Conservation (phyloP, 2,797 vertebrate species). For the Chromis chromis region DNA sequence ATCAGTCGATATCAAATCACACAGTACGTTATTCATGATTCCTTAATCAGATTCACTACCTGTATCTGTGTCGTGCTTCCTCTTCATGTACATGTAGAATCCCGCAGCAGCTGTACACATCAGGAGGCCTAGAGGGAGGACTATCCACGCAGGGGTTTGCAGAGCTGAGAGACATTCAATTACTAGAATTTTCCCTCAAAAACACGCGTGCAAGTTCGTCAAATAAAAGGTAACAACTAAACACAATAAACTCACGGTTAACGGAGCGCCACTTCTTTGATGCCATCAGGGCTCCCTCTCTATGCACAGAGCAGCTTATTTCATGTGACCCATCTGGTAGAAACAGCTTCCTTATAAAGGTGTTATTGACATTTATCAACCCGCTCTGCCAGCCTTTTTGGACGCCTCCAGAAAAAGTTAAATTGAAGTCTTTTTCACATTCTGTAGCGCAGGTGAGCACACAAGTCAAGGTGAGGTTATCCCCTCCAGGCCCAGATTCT, state of each 20-base stretch:
- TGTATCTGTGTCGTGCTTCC: conserved; percentile 44
- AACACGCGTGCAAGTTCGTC: too few relatives aligned
- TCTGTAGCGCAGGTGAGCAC: conserved; percentile 60
- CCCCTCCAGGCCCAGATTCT: conserved; percentile 21
- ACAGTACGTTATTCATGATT: background rate
- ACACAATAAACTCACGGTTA: conserved; percentile 52
- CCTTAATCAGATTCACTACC: conserved; percentile 34
- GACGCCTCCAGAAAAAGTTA: conserved; percentile 62
- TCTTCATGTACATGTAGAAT: conserved; percentile 55
- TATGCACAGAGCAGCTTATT: conserved; percentile 56
- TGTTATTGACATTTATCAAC: conserved; percentile 35
- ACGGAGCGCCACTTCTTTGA: conserved; percentile 45
- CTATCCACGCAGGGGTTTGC: conserved; percentile 41
- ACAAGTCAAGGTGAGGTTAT: conserved; percentile 68
- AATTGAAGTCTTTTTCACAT: conserved; percentile 63
- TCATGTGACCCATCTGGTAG: conserved; percentile 38
- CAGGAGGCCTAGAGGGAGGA: conserved; percentile 49
- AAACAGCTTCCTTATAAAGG: conserved; percentile 42
- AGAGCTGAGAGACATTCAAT: conserved; percentile 37
- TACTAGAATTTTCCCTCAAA: too few relatives aligned
- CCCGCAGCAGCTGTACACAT: conserved; percentile 38
- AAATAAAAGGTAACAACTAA: background rate
- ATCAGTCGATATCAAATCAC: background rate
- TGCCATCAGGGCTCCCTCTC: conserved; percentile 60
- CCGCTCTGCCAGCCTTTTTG: conserved; percentile 7